Evolutionary conservation across 1,140 invertebrate species (phyloP).

Genomic region (Lepidurus arcticus): DNA sequence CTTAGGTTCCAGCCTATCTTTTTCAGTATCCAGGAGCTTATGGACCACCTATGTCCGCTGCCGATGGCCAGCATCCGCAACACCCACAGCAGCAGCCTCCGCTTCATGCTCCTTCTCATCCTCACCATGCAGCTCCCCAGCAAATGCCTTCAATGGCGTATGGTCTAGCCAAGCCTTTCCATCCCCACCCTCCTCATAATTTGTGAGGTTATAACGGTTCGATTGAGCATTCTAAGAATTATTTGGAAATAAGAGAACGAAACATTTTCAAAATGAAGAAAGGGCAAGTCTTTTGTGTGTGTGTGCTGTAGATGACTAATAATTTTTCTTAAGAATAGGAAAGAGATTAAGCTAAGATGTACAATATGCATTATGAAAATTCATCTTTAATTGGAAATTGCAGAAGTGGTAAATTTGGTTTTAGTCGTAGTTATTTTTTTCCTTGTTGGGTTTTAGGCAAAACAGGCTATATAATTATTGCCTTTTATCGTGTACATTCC

Average conservation of each 20-base stretch:
- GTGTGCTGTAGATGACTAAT: neutral
- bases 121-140: neutral
- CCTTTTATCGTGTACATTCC: constrained; percentile 13
- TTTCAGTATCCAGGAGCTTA: constrained; percentile 1
- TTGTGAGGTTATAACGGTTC: neutral
- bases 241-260: neutral
- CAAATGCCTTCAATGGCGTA: neutral
- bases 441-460: neutral
- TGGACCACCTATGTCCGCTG: neutral
- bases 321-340: neutral
- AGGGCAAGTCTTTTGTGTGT: neutral
- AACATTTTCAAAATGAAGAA: neutral
- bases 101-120: constrained; percentile 4
- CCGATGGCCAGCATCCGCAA: neutral
- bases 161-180: neutral
- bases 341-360: neutral
- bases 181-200: neutral
- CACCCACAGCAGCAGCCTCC: neutral
- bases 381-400: neutral
- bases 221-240: neutral
- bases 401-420: neutral
- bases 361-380: neutral
- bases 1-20: neutral
- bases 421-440: neutral
- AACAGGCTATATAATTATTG: neutral